Percentiles rank a stretch among this genome's conserved stretches.
phyloP scores from a whole-genome alignment of 2,888 invertebrate genomes.

The Aproaerema taeniolella region DNA sequence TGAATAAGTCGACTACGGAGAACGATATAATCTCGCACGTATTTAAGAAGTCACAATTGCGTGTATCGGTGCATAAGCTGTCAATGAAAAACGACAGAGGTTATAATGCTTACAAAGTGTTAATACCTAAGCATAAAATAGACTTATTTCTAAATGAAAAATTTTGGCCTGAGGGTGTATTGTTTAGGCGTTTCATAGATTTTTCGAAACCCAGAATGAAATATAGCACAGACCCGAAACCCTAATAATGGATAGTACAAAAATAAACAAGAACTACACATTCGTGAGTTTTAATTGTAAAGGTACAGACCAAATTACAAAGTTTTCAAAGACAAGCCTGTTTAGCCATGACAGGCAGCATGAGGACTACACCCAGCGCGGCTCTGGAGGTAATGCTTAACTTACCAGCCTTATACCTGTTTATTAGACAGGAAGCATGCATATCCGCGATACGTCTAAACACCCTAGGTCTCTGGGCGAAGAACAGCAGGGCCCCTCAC shows the following conservation, averaged over 20 bases:
- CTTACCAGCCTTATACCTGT: constrained; percentile 6
- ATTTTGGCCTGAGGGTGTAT: constrained; percentile 14
- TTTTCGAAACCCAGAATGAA: background rate
- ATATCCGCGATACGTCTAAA: no score
- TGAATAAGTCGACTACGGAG: background rate
- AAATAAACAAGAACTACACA: background rate
- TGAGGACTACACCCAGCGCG: background rate
- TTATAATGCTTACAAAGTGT: constrained; percentile 14
- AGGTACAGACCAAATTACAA: constrained; percentile 1
- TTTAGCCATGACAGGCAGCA: background rate
- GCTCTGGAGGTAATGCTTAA: constrained; percentile 8
- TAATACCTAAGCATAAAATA: constrained; percentile 7
- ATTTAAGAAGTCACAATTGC: background rate
- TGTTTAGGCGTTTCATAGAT: constrained; percentile 14
- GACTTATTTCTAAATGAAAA: constrained; percentile 7
- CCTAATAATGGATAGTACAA: constrained; percentile 2
- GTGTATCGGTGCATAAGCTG: background rate
- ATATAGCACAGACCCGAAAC: background rate
- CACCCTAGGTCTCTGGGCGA: no score
- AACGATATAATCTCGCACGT: background rate
- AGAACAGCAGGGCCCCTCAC: no score
- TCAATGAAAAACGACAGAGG: background rate
- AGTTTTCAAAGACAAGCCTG: background rate
- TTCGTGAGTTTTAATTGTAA: constrained; percentile 14
- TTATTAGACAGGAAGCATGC: constrained; percentile 5